Evolutionary conservation across 2,113 vertebrate genomes (phyloP).

Genomic region (Actenoides lindsayi): DNA sequence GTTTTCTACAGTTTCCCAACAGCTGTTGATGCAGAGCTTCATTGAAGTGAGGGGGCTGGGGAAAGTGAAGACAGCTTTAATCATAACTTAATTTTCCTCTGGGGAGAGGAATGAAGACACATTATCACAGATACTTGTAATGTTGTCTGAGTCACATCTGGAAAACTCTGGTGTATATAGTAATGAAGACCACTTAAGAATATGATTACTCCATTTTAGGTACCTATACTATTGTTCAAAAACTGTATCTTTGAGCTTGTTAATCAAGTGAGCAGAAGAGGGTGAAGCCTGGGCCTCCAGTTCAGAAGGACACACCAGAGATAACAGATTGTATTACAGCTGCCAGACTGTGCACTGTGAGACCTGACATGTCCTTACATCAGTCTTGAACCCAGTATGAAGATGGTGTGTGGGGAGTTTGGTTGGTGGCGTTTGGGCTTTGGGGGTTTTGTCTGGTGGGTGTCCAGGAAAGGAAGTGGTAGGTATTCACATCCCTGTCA

Average conservation of each 20-base stretch:
- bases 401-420: no score
- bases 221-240: not conserved
- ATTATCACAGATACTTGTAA: not conserved
- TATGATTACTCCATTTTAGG: not conserved
- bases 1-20: not conserved
- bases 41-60: not conserved
- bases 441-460: accelerated
- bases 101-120: not conserved
- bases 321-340: no score
- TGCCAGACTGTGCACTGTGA: not conserved
- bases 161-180: not conserved
- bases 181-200: not conserved
- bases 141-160: not conserved
- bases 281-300: not conserved
- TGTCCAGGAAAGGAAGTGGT: accelerated
- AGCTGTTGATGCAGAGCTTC: not conserved
- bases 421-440: accelerated
- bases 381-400: accelerated
- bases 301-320: not conserved
- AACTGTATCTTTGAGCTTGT: not conserved
- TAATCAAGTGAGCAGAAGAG: not conserved
- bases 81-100: not conserved
- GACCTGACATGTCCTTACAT: no score
- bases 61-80: not conserved
- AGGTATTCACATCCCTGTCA: not conserved